Base-by-base conservation (phyloP, 2,797 vertebrate species). In the Gymnothorax javanicus region DNA sequence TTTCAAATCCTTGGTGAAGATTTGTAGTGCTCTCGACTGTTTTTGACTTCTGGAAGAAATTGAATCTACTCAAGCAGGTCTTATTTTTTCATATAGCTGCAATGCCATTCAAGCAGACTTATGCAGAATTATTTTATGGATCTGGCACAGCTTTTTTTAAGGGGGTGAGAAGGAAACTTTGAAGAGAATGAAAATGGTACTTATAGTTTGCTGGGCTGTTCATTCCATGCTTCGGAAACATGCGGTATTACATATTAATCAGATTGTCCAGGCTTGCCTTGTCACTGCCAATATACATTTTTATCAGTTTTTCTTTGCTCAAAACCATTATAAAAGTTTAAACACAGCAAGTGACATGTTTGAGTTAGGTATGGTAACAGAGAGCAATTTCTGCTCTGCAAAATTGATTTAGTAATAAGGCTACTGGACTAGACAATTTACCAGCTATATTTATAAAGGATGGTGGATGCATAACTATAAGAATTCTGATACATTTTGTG, bases 1-100 rank as follows among this genome's bases (percentile, higher is more conserved):
- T 91, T 88, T 83, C 89, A 87, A 25, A 5, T 87, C 89, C 88
- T 88, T 88, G n/a, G 43, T 86, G 57, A 82, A 52, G 50, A 56
- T 59, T 33, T 69, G 23, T 84, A 88, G 83, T 84, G 54, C 58
- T 57, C 33, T 83, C 84, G 33, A 64, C 15, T 43, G 50, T 33
- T 23, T 59, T 69, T 62, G 69, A 17, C 54, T 57, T 54, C 25
- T 69, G 20, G 33, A 73, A 58, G 60, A 83, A 83, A 2, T 9
- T 57, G 57, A 52, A 52, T 27, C 67, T 83, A 54, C 56, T 25
- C 15, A 20, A 9, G 25, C 33, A 50, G 17, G 52, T 23, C 23
- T 81, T 8, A 17, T 56, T 56, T 56, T 56, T 81, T 81, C 17
- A 81, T 56, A 52, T 54, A n/a, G 33, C 33, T 43, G 33, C 33